phyloP scores from a whole-genome alignment of 2,797 vertebrate genomes.

The Acipenser ruthenus region DNA sequence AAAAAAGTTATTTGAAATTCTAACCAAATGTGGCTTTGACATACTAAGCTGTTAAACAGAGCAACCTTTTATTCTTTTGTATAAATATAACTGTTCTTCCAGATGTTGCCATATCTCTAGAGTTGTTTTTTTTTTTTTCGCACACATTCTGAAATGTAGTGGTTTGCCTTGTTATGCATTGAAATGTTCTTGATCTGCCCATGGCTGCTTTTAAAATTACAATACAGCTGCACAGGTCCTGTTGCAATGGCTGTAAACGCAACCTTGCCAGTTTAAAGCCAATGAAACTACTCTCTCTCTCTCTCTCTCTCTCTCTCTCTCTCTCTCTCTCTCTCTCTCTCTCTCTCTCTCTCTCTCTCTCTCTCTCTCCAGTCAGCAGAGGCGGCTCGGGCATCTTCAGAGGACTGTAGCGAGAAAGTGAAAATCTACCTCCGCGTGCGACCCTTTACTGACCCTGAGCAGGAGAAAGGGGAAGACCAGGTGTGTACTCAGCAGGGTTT shows the following conservation, averaged over 20 bases:
- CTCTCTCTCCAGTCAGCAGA: conserved; percentile 15
- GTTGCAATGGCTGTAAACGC: neutral
- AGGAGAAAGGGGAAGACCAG: conserved; percentile 76
- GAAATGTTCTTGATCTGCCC: conserved; percentile 5
- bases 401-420: conserved; percentile 62
- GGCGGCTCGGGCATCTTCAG: too few species aligned
- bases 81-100: conserved; percentile 12
- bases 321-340: neutral
- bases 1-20: too few species aligned
- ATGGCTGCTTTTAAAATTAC: conserved; percentile 1
- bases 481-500: conserved; percentile 44
- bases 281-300: neutral
- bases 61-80: neutral
- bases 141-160: neutral
- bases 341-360: neutral
- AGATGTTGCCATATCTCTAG: conserved; percentile 12
- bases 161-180: too few species aligned
- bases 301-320: neutral
- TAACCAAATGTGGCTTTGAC: too few species aligned
- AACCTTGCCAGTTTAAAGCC: too few species aligned
- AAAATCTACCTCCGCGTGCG: conserved; percentile 84
- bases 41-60: conserved; percentile 5
- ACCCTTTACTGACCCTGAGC: conserved; percentile 71
- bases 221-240: neutral
- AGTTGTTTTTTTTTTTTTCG: conserved; percentile 8